Conservation (phyloP, 2,888 invertebrate genomes). For the Gymnocheta viridis region DNA sequence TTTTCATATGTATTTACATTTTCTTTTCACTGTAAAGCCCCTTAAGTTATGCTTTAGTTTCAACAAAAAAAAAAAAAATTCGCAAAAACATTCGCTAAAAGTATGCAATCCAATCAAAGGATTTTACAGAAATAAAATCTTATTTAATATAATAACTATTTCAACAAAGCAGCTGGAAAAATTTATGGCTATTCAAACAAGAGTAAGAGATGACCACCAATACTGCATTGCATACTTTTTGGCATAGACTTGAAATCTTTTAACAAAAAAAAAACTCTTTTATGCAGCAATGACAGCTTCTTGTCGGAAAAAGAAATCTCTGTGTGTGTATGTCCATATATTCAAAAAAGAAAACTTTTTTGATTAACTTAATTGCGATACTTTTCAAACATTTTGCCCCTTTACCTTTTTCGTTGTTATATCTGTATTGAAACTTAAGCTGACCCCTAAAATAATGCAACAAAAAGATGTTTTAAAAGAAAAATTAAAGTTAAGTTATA, state of each 20-base stretch:
- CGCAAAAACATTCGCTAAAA: neutral
- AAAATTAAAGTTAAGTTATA: neutral
- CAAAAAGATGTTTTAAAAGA: neutral
- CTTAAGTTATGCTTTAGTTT: neutral
- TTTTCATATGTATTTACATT: neutral
- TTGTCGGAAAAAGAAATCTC: slow-evolving; percentile 54
- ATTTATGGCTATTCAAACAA: neutral
- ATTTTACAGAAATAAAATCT: neutral
- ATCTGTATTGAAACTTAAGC: neutral
- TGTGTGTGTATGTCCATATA: no score
- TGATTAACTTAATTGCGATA: slow-evolving; percentile 74
- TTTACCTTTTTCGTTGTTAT: neutral
- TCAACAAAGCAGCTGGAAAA: neutral
- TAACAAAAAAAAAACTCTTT: slow-evolving; percentile 10
- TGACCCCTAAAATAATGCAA: slow-evolving; percentile 48
- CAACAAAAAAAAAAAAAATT: neutral
- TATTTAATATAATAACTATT: slow-evolving; percentile 20
- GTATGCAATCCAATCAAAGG: neutral
- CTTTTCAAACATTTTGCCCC: neutral
- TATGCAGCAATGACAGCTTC: slow-evolving; percentile 68
- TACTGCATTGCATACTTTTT: slow-evolving; percentile 69
- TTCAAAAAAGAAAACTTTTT: slow-evolving; percentile 69
- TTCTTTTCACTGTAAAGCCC: neutral
- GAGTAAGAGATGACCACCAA: slow-evolving; percentile 46
- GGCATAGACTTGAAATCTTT: slow-evolving; percentile 36